phyloP scores from a whole-genome alignment of 2,888 invertebrate genomes.

The Eupelmus urozonus region DNA sequence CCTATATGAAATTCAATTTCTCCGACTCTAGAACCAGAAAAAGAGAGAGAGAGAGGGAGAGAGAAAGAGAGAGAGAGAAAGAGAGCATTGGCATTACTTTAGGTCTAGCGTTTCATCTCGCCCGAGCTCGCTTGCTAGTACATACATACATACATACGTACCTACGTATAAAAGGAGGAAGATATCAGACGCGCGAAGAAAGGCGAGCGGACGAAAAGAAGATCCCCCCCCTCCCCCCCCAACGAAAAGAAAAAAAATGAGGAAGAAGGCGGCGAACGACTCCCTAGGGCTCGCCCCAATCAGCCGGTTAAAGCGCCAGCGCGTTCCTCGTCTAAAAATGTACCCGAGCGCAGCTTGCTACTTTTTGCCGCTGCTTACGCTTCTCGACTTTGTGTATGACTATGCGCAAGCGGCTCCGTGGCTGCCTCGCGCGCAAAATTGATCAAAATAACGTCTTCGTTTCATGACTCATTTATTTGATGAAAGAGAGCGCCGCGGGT shows the following conservation, averaged over 20 bases:
- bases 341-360: conserved; percentile 46
- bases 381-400: not conserved
- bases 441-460: conserved; percentile 58
- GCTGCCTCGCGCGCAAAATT: conserved; percentile 37
- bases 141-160: not conserved
- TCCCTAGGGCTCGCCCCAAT: conserved; percentile 73
- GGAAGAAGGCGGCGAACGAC: conserved; percentile 65
- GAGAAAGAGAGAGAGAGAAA: conserved; percentile 2
- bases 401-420: not conserved
- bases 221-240: not conserved
- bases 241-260: conserved; percentile 28
- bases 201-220: not conserved
- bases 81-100: conserved; percentile 30
- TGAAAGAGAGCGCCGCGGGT: conserved; percentile 23
- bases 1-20: conserved; percentile 66
- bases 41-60: conserved; percentile 5
- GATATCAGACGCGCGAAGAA: conserved; percentile 4
- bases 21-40: too few relatives aligned
- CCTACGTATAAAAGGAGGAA: not conserved
- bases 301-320: conserved; percentile 68
- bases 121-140: conserved; percentile 17
- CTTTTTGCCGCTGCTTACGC: conserved; percentile 1
- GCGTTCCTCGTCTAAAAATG: conserved; percentile 65
- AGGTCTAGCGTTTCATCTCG: conserved; percentile 58
- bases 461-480: conserved; percentile 45